phyloP scores from a whole-genome alignment of 2,113 vertebrate species.

The Microtus pennsylvanicus region DNA sequence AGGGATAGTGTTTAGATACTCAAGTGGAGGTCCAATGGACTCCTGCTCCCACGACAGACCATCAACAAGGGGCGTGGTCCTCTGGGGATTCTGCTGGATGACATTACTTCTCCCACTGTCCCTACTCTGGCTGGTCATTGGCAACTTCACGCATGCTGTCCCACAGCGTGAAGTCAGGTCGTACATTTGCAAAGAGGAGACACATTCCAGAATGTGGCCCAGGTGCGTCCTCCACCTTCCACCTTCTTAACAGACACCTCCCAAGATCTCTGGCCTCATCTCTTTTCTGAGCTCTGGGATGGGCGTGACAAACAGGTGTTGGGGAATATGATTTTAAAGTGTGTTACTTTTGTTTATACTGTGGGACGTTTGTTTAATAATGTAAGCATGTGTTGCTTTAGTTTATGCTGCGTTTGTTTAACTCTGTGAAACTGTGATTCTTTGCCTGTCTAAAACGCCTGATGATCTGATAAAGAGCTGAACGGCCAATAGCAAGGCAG shows the following conservation, averaged over 20 bases:
- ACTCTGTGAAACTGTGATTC: too few relatives aligned
- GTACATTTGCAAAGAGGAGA: not conserved
- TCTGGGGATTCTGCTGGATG: not conserved
- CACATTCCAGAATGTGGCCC: not conserved
- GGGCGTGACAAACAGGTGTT: accelerated
- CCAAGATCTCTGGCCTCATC: not conserved
- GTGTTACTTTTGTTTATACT: too few relatives aligned
- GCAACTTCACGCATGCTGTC: not conserved
- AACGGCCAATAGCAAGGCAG: too few relatives aligned
- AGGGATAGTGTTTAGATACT: not conserved
- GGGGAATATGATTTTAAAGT: too few relatives aligned
- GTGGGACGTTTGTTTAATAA: too few relatives aligned
- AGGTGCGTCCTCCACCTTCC: not conserved
- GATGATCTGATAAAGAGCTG: too few relatives aligned
- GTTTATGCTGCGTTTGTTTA: too few relatives aligned
- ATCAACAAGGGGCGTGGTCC: not conserved
- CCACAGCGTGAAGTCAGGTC: not conserved
- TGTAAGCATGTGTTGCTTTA: too few relatives aligned
- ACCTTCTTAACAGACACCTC: not conserved
- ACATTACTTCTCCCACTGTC: not conserved
- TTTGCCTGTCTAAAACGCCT: too few relatives aligned
- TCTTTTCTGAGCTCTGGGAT: not conserved
- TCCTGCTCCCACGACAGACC: not conserved
- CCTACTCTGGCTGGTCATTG: not conserved
- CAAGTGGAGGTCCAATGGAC: not conserved